Evolutionary conservation across 2,888 invertebrate genomes (phyloP).

Genomic region (Elmis aenea): DNA sequence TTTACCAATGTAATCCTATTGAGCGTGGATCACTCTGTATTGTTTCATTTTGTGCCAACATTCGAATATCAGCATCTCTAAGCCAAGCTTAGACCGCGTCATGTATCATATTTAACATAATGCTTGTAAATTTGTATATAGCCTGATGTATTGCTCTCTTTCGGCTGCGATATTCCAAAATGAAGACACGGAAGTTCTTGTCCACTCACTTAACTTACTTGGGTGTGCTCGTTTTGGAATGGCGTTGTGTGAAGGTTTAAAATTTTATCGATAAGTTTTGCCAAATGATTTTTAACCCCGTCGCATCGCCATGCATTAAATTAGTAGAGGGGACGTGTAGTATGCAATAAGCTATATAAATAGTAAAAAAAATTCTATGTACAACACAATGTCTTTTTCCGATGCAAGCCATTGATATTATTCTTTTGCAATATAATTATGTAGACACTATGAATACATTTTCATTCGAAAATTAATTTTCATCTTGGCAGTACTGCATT

Average conservation of each 20-base stretch:
- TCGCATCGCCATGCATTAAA: conserved; percentile 31
- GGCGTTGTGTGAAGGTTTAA: conserved; percentile 38
- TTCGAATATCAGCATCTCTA: conserved; percentile 25
- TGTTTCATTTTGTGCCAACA: conserved; percentile 43
- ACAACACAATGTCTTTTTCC: too few species aligned
- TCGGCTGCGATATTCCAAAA: conserved; percentile 22
- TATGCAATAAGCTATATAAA: conserved; percentile 40
- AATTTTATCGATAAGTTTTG: too few species aligned
- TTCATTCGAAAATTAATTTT: too few species aligned
- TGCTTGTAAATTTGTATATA: conserved; percentile 48
- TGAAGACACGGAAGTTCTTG: too few species aligned
- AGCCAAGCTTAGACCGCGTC: conserved; percentile 39
- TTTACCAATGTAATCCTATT: too few species aligned
- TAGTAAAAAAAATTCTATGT: not conserved
- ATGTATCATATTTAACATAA: conserved; percentile 43
- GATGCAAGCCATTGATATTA: too few species aligned
- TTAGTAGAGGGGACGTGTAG: conserved; percentile 40
- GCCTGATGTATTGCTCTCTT: too few species aligned
- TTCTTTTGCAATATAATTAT: too few species aligned
- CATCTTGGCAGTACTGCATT: too few species aligned
- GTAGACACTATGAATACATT: too few species aligned
- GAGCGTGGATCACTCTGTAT: too few species aligned
- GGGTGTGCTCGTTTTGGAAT: conserved; percentile 17
- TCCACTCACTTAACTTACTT: too few species aligned
- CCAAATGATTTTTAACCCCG: conserved; percentile 31